Base-by-base conservation (phyloP, 2,888 invertebrate species). In the Drosophila villosipedis region DNA sequence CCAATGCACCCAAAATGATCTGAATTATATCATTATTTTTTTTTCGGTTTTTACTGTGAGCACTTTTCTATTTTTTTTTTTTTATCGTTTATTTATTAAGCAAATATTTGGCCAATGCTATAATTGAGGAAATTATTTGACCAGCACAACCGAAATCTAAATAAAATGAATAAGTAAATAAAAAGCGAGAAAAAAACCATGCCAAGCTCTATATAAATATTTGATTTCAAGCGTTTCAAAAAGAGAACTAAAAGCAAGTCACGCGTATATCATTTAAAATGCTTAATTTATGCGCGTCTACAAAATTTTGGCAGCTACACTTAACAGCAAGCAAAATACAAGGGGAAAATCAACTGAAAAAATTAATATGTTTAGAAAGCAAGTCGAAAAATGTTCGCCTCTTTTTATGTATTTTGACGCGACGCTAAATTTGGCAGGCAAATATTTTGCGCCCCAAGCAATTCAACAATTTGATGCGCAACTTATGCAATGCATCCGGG, bases 351-450 rank as follows among this genome's bases (percentile, higher is more conserved):
- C 28, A 39, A 50, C 6, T 12, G 47, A 61, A 68, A 59, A 64
- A 66, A 55, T 57, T 33, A 70, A 58, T 64, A 55, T 64, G 58
- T 71, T 68, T 70, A 67, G 78, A 69, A 58, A 80, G 78, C 78
- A 67, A 70, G 72, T 70, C 57, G 69, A 73, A 80, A 71, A 53
- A 70, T 72, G 64, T 78, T 73, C 68, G 78, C 57, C 76, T 83
- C 58, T 83, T 84, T 78, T 73, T 78, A 78, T 80, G 79, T 82
- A 74, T 88, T 87, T 89, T 87, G 78, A 86, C 90, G 84, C 78
- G 78, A 68, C 72, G 83, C 89, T 89, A 88, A 89, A 89, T 88
- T 88, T 88, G 89, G 89, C 80, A 49, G 41, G 81, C 83, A 84
- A 86, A 89, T 89, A 89, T 89, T 89, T 89, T 86, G 78, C 76